Percentiles rank a stretch among this genome's conserved stretches.
Evolutionary conservation across 2,113 vertebrate genomes (phyloP).

Genomic region (Hypocryptadius cinnamomeus): DNA sequence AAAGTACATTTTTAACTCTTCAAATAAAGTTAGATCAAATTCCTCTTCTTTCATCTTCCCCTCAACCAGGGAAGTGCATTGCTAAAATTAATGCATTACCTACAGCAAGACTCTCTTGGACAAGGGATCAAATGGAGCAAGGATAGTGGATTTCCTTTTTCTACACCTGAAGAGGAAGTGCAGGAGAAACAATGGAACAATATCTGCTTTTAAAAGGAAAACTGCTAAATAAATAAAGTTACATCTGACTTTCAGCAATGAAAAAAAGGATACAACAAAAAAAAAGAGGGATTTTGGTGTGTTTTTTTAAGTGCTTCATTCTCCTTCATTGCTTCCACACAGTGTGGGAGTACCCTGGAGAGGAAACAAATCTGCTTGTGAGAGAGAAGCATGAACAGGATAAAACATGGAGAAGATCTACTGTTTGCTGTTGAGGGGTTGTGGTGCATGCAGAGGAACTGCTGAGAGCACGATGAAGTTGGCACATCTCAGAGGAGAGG

Average conservation of each 20-base stretch:
- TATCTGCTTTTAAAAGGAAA: neutral
- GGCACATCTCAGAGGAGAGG: neutral
- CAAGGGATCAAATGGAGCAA: neutral
- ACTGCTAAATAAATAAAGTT: neutral
- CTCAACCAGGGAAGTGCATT: neutral
- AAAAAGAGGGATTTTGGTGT: neutral
- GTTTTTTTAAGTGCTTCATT: neutral
- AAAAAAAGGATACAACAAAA: neutral
- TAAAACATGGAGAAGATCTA: neutral
- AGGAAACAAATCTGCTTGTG: neutral
- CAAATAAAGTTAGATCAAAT: neutral
- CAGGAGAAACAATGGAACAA: neutral
- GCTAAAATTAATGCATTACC: neutral
- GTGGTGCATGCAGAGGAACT: neutral
- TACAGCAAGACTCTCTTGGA: neutral
- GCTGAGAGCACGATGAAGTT: neutral
- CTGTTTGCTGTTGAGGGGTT: neutral
- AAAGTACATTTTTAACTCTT: neutral
- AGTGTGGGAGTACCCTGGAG: neutral
- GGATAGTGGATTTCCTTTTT: neutral
- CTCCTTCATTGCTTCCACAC: neutral
- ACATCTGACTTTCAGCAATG: neutral
- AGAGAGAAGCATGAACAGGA: neutral
- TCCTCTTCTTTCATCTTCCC: neutral
- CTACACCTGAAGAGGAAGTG: neutral